Base-by-base conservation (phyloP, 2,113 vertebrate species). In the Ranitomeya imitator region DNA sequence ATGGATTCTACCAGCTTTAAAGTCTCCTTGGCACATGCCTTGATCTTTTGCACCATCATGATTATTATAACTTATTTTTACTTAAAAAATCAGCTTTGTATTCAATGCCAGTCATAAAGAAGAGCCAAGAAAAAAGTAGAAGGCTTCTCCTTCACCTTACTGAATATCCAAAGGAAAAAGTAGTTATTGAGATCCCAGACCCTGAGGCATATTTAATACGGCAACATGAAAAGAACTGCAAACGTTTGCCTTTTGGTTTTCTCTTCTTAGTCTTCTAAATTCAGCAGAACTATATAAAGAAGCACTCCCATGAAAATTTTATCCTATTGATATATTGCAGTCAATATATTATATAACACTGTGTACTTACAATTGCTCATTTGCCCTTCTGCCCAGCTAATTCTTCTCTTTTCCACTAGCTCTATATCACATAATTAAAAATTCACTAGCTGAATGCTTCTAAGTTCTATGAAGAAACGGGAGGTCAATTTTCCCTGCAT, bases 181-280 rank as follows among this genome's bases (percentile, higher is more conserved):
- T 37, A 14, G 26, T 73, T 73, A 73, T 73, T 73, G 69, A 73
- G 69, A 31, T 73, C 69, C 2, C 69, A 37, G 14, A 73, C 69
- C 69, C 69, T 73, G 26, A 73, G 23, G 69, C 69, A 15, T 16
- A 73, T 73, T 73, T 73, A 73, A 73, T 73, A 73, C 31, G 26
- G 37, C 69, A 73, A 73, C 69, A 73, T 73, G 7, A 73, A 73
- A 73, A 26, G 37, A 73, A 73, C 69, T 73, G 69, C 26, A 73
- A 73, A 37, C 14, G 69, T 31, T 71, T 37, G 15, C 37, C 3
- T 6, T 73, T 37, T 73, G 15, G 23, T 12, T 37, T 37, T 13
- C 26, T 31, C 23, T 71, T 37, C 69, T 16, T 73, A 73, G n/a
- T 71, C 67, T 31, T 73, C 26, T 16, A 3, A 73, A 73, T 14